phyloP scores from a whole-genome alignment of 2,888 invertebrate genomes.

The Phengaris arion region DNA sequence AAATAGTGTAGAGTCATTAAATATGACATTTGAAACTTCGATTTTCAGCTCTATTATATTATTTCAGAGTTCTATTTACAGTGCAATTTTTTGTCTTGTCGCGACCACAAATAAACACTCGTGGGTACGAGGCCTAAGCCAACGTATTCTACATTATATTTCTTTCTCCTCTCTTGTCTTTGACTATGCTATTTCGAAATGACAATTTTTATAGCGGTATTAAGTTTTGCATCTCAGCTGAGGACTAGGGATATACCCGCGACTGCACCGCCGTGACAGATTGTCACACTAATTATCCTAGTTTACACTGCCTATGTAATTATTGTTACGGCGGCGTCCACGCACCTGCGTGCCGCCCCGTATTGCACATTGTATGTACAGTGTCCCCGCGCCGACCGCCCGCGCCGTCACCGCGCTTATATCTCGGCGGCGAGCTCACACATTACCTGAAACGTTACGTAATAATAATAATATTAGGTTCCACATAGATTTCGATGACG shows the following conservation, averaged over 20 bases:
- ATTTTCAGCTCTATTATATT: too few relatives aligned
- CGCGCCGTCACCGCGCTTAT: constrained; percentile 34
- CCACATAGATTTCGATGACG: too few relatives aligned
- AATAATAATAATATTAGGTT: too few relatives aligned
- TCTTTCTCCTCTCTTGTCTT: background rate
- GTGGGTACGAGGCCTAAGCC: background rate
- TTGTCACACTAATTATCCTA: constrained; percentile 33
- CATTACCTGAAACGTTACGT: constrained; percentile 48
- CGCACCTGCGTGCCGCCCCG: constrained; percentile 42
- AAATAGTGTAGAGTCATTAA: too few relatives aligned
- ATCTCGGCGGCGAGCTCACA: constrained; percentile 57
- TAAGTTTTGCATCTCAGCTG: too few relatives aligned
- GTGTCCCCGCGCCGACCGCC: constrained; percentile 44
- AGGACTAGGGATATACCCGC: background rate
- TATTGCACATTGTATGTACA: constrained; percentile 55
- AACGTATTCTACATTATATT: background rate
- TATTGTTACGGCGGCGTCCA: constrained; percentile 35
- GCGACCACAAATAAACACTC: too few relatives aligned
- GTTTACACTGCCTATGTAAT: constrained; percentile 50
- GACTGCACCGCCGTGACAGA: constrained; percentile 2
- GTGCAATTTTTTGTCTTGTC: too few relatives aligned
- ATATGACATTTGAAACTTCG: too few relatives aligned
- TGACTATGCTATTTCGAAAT: too few relatives aligned
- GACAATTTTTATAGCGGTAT: too few relatives aligned
- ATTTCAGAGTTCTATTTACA: too few relatives aligned